Conservation (phyloP, 2,113 vertebrate genomes). For the Ptyas mucosa region DNA sequence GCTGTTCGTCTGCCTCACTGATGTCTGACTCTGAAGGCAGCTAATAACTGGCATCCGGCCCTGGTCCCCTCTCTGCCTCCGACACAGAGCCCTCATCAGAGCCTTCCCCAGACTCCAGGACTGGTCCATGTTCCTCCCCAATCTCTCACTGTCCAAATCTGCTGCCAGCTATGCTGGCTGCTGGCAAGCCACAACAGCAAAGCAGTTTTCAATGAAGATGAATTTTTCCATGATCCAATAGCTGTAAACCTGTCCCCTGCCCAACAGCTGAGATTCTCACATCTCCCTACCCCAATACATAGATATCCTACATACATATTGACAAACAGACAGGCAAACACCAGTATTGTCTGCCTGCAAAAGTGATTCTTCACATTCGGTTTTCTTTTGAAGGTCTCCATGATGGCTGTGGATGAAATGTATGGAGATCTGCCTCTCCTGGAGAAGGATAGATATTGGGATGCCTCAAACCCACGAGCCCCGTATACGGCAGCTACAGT, state of each 20-base stretch:
- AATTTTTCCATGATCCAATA: background rate
- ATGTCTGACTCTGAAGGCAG: no score
- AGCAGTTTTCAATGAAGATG: background rate
- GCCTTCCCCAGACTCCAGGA: no score
- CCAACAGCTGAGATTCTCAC: background rate
- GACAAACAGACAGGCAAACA: background rate
- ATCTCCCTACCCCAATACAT: background rate
- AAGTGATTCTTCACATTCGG: fast-evolving
- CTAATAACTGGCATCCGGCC: no score
- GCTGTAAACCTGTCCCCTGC: background rate
- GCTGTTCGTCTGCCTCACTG: no score
- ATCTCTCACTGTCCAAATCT: no score
- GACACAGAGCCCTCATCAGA: no score
- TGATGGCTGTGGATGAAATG: conserved; percentile 93
- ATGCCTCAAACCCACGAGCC: conserved; percentile 79
- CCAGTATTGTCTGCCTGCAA: background rate
- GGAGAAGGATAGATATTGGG: conserved; percentile 88
- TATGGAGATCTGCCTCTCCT: conserved; percentile 83
- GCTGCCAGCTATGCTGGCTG: no score
- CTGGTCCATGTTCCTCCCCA: no score
- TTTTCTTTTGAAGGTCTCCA: conserved; percentile 72
- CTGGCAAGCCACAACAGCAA: no score
- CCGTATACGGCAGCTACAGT: conserved; percentile 87
- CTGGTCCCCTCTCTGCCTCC: no score
- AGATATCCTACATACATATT: background rate